Conservation (phyloP, 2,113 vertebrate genomes). For the Sturnus vulgaris region DNA sequence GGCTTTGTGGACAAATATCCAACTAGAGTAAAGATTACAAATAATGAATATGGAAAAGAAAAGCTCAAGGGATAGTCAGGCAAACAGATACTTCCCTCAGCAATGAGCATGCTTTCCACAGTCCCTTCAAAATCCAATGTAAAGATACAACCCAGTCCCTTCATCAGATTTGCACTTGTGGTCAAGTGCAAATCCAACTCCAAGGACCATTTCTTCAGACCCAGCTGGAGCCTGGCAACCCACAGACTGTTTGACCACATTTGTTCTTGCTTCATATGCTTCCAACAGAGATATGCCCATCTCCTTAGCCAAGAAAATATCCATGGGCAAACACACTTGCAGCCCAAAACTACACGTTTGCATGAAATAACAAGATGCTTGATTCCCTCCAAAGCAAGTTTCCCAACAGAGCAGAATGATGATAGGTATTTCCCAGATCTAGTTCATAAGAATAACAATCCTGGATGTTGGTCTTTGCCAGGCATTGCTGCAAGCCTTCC, state of each 20-base stretch:
- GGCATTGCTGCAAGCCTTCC: not conserved
- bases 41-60: not conserved
- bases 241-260: not conserved
- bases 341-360: not conserved
- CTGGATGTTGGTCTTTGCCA: not conserved
- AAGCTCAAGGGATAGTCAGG: not conserved
- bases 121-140: not conserved
- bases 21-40: not conserved
- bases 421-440: not conserved
- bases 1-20: not conserved
- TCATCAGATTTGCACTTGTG: not conserved
- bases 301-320: not conserved
- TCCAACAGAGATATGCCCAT: not conserved
- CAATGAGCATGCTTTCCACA: not conserved
- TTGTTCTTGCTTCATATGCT: not conserved
- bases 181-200: not conserved
- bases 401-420: not conserved
- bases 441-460: not conserved
- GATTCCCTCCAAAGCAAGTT: not conserved
- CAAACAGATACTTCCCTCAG: not conserved
- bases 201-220: not conserved
- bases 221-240: not conserved
- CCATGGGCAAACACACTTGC: not conserved
- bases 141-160: not conserved
- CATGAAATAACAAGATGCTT: not conserved